Percentiles rank a stretch among this genome's conserved stretches.
phyloP scores from a whole-genome alignment of 2,113 vertebrate species.

The mouse (Mus musculus) region GRCm39 chr11:103260501-103261000 shows the following conservation, averaged over 20 bases:
- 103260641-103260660: background rate
- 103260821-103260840: background rate
- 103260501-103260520: background rate
- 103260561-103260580: background rate
- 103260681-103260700: background rate
- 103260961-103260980: background rate
- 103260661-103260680: background rate
- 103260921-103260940: background rate
- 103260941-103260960: background rate
- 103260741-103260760: background rate
- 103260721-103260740: background rate
- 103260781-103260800: background rate
- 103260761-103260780: background rate
- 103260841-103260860: background rate
- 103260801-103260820: background rate
- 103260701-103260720: background rate
- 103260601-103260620: background rate
- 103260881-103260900: background rate
- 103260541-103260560: background rate
- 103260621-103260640: background rate
- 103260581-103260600: background rate
- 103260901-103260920: background rate
- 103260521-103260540: background rate
- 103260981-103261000: background rate
- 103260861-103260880: background rate